Base-by-base conservation (phyloP, 2,888 invertebrate species). In the Stenotaenia linearis region DNA sequence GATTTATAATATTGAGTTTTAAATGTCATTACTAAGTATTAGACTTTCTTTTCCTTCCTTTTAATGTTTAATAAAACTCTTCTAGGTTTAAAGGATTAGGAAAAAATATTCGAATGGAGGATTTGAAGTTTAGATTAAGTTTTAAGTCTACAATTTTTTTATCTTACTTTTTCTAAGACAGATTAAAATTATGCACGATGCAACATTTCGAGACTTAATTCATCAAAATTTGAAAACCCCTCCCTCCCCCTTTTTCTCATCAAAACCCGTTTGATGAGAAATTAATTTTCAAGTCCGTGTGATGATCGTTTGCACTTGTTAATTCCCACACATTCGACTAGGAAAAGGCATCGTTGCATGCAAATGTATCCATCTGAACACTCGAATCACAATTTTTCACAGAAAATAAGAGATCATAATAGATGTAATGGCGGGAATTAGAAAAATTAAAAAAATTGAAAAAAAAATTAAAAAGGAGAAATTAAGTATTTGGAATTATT, bases 251-350 rank as follows among this genome's bases (percentile, higher is more conserved):
- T 45, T 45, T 40, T 40, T 18, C 45, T 45, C 45, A 45, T 45
- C 45, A 45, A 45, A 61, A 61, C 61, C 61, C 61, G 6, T 23
- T 61, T 61, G 61, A 61, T 61, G 61, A 61, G 61, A 61, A 61
- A 61, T 61, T 61, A 61, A 61, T 61, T 61, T 61, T 25, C 23
- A 61, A 61, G 61, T 61, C 25, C 25, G 61, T 61, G 61, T 61
- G 61, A 61, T 61, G 61, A 61, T 61, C 61, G 61, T 61, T 61
- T 61, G 61, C 61, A 61, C 61, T 61, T 61, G 61, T 61, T 61
- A 61, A 61, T 61, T 61, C 61, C 25, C 61, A 61, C 61, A 61
- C 61, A 61, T 28, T 61, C 61, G 28, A 61, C 61, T 23, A 23
- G 25, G 61, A 61, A 61, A 56, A 61, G 61, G 61, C 61, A 61